Evolutionary conservation across 1,140 invertebrate genomes (phyloP).

Genomic region (Popillia japonica): DNA sequence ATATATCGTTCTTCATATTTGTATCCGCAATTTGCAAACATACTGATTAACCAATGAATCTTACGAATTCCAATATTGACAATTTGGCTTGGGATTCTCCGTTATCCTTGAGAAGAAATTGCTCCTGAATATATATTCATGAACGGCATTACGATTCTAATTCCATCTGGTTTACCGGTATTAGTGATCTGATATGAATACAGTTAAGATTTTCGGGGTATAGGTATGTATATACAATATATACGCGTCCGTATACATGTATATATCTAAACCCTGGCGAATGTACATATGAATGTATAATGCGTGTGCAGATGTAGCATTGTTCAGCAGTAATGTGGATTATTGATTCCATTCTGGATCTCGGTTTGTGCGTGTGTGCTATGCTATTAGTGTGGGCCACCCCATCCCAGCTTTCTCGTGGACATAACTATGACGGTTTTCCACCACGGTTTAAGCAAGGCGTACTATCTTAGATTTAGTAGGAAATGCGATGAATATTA

Average conservation of each 20-base stretch:
- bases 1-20: not conserved
- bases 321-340: slow-evolving; percentile 52
- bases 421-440: slow-evolving; percentile 36
- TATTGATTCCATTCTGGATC: slow-evolving; percentile 52
- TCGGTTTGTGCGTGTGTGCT: slow-evolving; percentile 47
- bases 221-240: slow-evolving; percentile 3
- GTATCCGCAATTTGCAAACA: not conserved
- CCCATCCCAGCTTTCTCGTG: slow-evolving; percentile 41
- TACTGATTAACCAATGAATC: slow-evolving; percentile 11
- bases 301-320: slow-evolving; percentile 52
- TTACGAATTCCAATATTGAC: slow-evolving; percentile 29
- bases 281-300: slow-evolving; percentile 51
- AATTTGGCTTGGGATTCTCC: slow-evolving; percentile 31
- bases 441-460: slow-evolving; percentile 40
- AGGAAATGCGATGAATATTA: no score
- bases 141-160: slow-evolving; percentile 36
- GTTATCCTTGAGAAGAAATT: slow-evolving; percentile 29
- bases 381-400: slow-evolving; percentile 47
- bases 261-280: slow-evolving; percentile 29
- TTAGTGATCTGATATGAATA: slow-evolving; percentile 35
- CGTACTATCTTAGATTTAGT: not conserved
- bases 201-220: slow-evolving; percentile 38
- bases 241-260: not conserved
- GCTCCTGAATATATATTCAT: slow-evolving; percentile 36
- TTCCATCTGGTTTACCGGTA: slow-evolving; percentile 37